Percentiles rank a stretch among this genome's conserved stretches.
phyloP scores from a whole-genome alignment of 2,888 invertebrate species.

The Ptychoptera contaminata region DNA sequence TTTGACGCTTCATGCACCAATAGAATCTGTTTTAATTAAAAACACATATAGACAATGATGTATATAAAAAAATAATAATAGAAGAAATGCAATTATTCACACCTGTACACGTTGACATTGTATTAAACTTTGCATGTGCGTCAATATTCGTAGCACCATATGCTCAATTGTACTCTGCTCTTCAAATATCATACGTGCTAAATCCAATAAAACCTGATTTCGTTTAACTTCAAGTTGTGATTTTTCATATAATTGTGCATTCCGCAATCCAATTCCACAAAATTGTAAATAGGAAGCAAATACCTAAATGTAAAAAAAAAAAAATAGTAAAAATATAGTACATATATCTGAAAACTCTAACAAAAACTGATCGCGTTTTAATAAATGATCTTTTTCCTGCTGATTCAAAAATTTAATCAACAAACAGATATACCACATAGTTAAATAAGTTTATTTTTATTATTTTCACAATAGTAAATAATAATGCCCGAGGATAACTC shows the following conservation, averaged over 20 bases:
- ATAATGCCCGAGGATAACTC: too few relatives aligned
- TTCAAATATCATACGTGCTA: conserved; percentile 93
- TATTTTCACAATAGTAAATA: too few relatives aligned
- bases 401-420: too few relatives aligned
- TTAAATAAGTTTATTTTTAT: too few relatives aligned
- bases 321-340: too few relatives aligned
- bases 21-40: conserved; percentile 45
- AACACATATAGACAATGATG: too few relatives aligned
- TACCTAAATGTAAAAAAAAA: conserved; percentile 35
- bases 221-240: conserved; percentile 89
- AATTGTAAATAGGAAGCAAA: conserved; percentile 89
- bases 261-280: conserved; percentile 87
- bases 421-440: too few relatives aligned
- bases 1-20: conserved; percentile 81
- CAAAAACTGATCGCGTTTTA: too few relatives aligned
- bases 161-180: conserved; percentile 94
- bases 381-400: too few relatives aligned
- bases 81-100: conserved; percentile 14
- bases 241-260: conserved; percentile 91
- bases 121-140: conserved; percentile 86
- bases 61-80: neutral
- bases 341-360: too few relatives aligned
- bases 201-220: conserved; percentile 83
- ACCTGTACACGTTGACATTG: conserved; percentile 92
- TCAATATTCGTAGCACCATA: conserved; percentile 82